phyloP scores from a whole-genome alignment of 2,113 vertebrate genomes.

The Anser brachyrhynchus region DNA sequence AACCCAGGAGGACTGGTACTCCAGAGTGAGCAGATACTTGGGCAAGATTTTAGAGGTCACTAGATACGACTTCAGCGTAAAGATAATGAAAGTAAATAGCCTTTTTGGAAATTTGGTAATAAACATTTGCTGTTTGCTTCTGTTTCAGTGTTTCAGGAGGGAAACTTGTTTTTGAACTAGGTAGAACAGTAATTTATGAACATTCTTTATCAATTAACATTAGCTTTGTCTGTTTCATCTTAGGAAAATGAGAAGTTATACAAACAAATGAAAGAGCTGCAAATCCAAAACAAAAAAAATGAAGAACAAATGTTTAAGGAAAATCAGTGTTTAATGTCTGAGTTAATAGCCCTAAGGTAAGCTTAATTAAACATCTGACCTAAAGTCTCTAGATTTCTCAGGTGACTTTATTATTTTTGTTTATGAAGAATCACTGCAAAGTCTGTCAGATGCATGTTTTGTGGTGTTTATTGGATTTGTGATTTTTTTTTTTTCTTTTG shows the following conservation, averaged over 20 bases:
- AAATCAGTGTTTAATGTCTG: slow-evolving; percentile 85
- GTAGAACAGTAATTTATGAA: neutral
- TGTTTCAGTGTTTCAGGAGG: neutral
- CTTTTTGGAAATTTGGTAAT: neutral
- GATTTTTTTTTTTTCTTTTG: neutral
- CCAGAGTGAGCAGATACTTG: neutral
- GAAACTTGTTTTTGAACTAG: neutral
- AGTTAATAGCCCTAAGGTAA: slow-evolving; percentile 84
- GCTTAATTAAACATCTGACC: slow-evolving; percentile 24
- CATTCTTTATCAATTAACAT: neutral
- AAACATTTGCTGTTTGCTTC: neutral
- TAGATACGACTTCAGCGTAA: neutral
- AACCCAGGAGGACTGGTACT: neutral
- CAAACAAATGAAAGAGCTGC: slow-evolving; percentile 87
- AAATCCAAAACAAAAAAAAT: slow-evolving; percentile 84
- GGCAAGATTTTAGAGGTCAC: neutral
- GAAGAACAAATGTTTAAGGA: slow-evolving; percentile 92
- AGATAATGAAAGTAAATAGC: neutral
- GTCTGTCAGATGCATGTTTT: neutral
- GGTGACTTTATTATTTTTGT: neutral
- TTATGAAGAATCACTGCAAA: neutral
- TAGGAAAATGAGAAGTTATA: slow-evolving; percentile 94
- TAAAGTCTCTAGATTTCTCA: neutral
- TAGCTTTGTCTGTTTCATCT: neutral
- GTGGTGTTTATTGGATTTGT: neutral